Base-by-base conservation (phyloP, 2,888 invertebrate species). In the Netelia fuscicornis region DNA sequence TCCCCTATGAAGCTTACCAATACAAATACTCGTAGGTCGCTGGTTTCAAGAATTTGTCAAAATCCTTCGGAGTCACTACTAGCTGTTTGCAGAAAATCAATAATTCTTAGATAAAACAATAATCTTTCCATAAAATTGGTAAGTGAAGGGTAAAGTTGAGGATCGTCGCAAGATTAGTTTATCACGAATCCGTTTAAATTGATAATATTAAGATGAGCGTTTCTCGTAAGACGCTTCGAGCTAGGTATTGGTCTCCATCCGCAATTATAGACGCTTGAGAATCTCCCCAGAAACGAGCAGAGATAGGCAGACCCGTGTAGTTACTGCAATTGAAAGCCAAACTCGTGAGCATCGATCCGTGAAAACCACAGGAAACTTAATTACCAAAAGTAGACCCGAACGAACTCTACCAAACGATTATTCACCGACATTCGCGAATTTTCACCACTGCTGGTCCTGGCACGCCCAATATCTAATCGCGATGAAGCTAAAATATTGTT, bases 321-420 rank as follows among this genome's bases (percentile, higher is more conserved):
- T 91, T 90, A 88, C 87, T 86, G 87, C 87, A 88, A 91, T 91
- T 90, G 90, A 89, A 89, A 89, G 86, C 84, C 71, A 87, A 86
- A 86, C 83, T 84, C 86, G 86, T 81, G 86, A 86, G 84, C 83
- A 87, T 77, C 87, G 86, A 90, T 81, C 87, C 86, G 87, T 89
- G 90, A 89, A 90, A 90, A 88, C 91, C 89, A 86, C 88, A 88
- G 87, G 87, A 88, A 89, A 91, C 90, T 90, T 91, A 91, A 91
- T 90, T 91, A 90, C 88, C 87, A 88, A 87, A 86, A 86, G 86
- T 87, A 86, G 87, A 78, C 86, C 86, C 86, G 25, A 86, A 89
- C 88, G 88, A 88, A 88, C 82, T 86, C 64, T 87, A 84, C 87
- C 87, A 89, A 89, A 87, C 89, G 88, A 90, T 90, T 89, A 88